These are phyloP conservation scores for Branchipolynoe longqiensis DNA, from an alignment of 2,888 invertebrate species.

Conservation along the genomic window DNA sequence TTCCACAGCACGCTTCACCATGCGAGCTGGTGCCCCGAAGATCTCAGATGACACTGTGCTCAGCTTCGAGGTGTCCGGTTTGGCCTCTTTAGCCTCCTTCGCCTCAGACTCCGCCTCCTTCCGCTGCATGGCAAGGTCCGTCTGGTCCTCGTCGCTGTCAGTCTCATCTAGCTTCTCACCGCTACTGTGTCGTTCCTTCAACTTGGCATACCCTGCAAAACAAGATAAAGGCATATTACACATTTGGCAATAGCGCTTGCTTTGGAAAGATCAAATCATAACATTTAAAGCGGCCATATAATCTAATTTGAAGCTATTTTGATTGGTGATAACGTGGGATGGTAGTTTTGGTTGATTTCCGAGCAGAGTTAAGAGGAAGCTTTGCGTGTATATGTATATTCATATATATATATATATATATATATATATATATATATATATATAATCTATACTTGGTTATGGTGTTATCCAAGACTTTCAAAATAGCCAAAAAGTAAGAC, in stretches of 20 bases:
- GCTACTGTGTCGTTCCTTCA: constrained; percentile 63
- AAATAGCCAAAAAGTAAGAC: too few relatives aligned
- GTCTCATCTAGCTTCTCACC: constrained; percentile 59
- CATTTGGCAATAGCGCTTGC: too few relatives aligned
- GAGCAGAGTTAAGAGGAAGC: too few relatives aligned
- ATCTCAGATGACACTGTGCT: constrained; percentile 69
- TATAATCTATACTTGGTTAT: too few relatives aligned
- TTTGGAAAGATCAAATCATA: background rate
- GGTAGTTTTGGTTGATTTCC: too few relatives aligned
- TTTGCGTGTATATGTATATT: too few relatives aligned
- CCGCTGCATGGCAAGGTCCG: constrained; percentile 35
- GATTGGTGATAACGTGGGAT: too few relatives aligned
- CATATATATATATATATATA: too few relatives aligned
- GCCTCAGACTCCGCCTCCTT: constrained; percentile 49
- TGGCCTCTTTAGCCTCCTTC: constrained; percentile 27
- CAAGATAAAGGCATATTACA: constrained; percentile 17
- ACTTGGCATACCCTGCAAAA: constrained; percentile 65
- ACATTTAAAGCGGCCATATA: constrained; percentile 38
- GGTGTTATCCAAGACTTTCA: too few relatives aligned
- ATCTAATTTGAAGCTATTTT: background rate
- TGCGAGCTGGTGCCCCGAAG: constrained; percentile 69
- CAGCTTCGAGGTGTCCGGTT: constrained; percentile 17
- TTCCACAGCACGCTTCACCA: constrained; percentile 81
- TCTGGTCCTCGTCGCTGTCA: constrained; percentile 22
- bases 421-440: too few relatives aligned